A percentile compares a stretch with the other conserved stretches of the same genome.
phyloP scores from a whole-genome alignment of 37 sponge, comb jelly and placozoan species.

The Beroe forskalii region DNA sequence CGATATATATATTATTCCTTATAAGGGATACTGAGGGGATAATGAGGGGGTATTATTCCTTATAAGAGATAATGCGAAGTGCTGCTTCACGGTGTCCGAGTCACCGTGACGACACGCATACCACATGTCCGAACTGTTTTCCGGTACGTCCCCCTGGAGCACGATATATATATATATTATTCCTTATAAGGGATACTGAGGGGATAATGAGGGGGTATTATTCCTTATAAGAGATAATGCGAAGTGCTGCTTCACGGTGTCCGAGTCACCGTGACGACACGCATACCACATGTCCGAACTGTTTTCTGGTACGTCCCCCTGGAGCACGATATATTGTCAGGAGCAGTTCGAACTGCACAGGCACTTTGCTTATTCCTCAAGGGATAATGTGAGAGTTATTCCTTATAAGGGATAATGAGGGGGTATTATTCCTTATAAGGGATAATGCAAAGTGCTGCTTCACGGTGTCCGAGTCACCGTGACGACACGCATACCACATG shows the following conservation, averaged over 20 bases:
- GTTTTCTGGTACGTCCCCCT: neutral
- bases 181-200: neutral
- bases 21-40: neutral
- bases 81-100: neutral
- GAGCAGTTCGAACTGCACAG: too few species aligned
- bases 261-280: slow-evolving; percentile 1
- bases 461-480: neutral
- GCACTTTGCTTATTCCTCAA: neutral
- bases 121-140: neutral
- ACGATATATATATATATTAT: neutral
- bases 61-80: neutral
- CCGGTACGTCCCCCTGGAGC: neutral
- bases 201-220: too few species aligned
- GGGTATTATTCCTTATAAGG: neutral
- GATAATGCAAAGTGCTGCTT: neutral
- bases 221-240: neutral
- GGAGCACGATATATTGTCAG: neutral
- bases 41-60: too few species aligned
- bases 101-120: slow-evolving; percentile 36
- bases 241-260: neutral
- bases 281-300: slow-evolving; percentile 12
- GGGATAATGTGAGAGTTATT: neutral
- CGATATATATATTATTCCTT: neutral
- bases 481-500: slow-evolving; percentile 45
- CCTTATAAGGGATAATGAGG: neutral